phyloP scores from a whole-genome alignment of 2,888 invertebrate genomes.

The Dasysyrphus albostriatus region DNA sequence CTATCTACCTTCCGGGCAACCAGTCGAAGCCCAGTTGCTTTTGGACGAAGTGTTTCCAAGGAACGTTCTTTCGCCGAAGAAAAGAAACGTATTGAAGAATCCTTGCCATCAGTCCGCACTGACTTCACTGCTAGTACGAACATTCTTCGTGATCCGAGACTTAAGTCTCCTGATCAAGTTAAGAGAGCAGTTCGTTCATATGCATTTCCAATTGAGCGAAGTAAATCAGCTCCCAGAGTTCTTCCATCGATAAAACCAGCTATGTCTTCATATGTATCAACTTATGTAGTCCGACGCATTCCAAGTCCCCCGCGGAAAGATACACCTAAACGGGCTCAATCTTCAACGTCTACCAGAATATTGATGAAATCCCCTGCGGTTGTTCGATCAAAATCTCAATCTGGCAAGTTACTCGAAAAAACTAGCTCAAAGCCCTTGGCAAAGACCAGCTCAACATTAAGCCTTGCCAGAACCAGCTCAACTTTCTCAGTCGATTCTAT shows the following conservation, averaged over 20 bases:
- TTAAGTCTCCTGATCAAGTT: constrained; percentile 86
- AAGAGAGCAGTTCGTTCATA: constrained; percentile 84
- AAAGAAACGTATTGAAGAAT: constrained; percentile 84
- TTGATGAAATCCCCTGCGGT: constrained; percentile 74
- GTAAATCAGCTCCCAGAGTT: constrained; percentile 82
- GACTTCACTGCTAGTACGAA: constrained; percentile 83
- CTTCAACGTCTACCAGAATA: constrained; percentile 57
- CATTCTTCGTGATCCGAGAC: constrained; percentile 84
- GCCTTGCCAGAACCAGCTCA: constrained; percentile 82
- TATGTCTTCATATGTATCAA: constrained; percentile 50
- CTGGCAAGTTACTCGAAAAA: constrained; percentile 42
- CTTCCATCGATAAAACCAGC: constrained; percentile 51
- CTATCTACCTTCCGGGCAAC: constrained; percentile 79
- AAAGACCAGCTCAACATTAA: constrained; percentile 80
- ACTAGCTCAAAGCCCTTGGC: constrained; percentile 65
- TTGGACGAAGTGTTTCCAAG: constrained; percentile 84
- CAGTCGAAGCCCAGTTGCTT: constrained; percentile 84
- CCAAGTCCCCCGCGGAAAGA: constrained; percentile 70
- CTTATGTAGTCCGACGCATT: constrained; percentile 43
- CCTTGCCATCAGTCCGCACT: constrained; percentile 80
- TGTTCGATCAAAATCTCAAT: constrained; percentile 67
- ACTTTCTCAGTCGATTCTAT: constrained; percentile 83
- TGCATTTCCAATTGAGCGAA: constrained; percentile 80
- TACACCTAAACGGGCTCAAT: constrained; percentile 40
- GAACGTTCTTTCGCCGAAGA: constrained; percentile 86